phyloP scores from a whole-genome alignment of 2,888 invertebrate species.

The Alloscopus bannaensis region DNA sequence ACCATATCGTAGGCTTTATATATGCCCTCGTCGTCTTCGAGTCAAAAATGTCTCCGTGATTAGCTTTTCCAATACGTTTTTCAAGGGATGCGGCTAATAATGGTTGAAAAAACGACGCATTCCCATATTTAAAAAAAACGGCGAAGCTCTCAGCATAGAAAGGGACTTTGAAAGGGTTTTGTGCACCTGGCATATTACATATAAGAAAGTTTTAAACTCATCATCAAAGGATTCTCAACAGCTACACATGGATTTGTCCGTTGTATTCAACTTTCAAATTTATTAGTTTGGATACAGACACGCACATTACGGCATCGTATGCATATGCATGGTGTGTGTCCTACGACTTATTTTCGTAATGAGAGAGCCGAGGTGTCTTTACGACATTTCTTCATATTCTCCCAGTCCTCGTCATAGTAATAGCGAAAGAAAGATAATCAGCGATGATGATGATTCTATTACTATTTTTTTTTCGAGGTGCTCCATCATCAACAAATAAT shows the following conservation, averaged over 20 bases:
- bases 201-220: slow-evolving; percentile 41
- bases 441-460: slow-evolving; percentile 53
- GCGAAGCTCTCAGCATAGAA: neutral
- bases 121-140: slow-evolving; percentile 30
- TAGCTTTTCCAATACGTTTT: slow-evolving; percentile 35
- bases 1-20: slow-evolving; percentile 49
- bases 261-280: slow-evolving; percentile 56
- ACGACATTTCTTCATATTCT: slow-evolving; percentile 30
- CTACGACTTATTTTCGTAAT: slow-evolving; percentile 42
- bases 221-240: slow-evolving; percentile 45
- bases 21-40: slow-evolving; percentile 55
- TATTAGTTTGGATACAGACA: slow-evolving; percentile 54
- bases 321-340: slow-evolving; percentile 13
- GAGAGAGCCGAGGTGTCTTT: slow-evolving; percentile 17
- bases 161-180: slow-evolving; percentile 5
- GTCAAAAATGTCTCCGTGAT: slow-evolving; percentile 48
- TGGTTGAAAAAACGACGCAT: slow-evolving; percentile 41
- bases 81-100: neutral
- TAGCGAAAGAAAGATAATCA: slow-evolving; percentile 31
- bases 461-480: slow-evolving; percentile 40
- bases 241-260: slow-evolving; percentile 51
- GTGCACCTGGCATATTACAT: slow-evolving; percentile 37
- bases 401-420: slow-evolving; percentile 23
- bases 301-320: slow-evolving; percentile 23
- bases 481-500: slow-evolving; percentile 39